phyloP scores from a whole-genome alignment of 2,113 vertebrate genomes.

The Guaruba guarouba region DNA sequence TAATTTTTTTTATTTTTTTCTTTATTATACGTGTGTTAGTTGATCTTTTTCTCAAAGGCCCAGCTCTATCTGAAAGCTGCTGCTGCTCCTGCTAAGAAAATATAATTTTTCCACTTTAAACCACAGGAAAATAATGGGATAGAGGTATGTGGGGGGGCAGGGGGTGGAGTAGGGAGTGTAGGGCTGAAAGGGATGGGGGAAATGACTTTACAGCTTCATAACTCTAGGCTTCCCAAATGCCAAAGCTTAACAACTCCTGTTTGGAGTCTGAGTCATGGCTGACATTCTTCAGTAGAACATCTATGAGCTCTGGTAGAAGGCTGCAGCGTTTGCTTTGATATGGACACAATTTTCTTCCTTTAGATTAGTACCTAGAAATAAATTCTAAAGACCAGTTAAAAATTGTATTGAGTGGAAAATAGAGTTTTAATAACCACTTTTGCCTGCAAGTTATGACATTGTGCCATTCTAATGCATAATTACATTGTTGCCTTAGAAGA shows the following conservation, averaged over 20 bases:
- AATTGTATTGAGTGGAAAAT: neutral
- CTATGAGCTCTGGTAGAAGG: neutral
- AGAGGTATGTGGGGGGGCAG: no score
- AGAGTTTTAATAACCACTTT: neutral
- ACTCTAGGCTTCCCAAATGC: neutral
- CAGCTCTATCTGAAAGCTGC: neutral
- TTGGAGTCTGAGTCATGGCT: neutral
- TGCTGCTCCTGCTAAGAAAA: neutral
- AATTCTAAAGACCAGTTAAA: neutral
- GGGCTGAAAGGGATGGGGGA: neutral
- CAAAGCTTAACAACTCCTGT: neutral
- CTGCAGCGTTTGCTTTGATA: neutral
- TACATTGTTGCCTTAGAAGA: neutral
- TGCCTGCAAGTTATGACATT: neutral
- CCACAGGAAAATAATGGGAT: rapidly evolving
- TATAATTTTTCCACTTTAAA: neutral
- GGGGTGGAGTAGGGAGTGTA: neutral
- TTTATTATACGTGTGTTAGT: neutral
- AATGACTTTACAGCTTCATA: neutral
- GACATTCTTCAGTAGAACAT: neutral
- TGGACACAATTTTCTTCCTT: neutral
- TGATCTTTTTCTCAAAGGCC: neutral
- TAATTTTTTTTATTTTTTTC: neutral
- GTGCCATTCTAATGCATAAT: neutral
- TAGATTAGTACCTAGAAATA: neutral